phyloP scores from a whole-genome alignment of 2,888 invertebrate species.

The Pherbina coryleti region DNA sequence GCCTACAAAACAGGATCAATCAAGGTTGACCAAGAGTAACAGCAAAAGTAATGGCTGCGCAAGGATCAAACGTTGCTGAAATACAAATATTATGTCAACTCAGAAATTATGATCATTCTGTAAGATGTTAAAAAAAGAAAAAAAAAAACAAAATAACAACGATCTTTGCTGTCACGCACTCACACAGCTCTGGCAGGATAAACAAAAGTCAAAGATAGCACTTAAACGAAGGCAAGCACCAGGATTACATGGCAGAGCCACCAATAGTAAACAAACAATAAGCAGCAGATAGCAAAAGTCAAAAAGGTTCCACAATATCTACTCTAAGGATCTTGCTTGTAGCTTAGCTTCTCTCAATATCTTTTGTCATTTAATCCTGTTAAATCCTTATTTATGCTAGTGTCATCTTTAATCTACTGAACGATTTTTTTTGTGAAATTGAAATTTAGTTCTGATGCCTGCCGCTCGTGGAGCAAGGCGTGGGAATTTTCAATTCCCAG shows the following conservation, averaged over 20 bases:
- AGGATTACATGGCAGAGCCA: conserved; percentile 13
- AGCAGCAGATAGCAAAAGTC: not conserved
- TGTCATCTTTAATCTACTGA: not conserved
- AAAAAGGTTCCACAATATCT: not conserved
- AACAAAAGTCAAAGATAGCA: not conserved
- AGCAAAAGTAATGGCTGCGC: not conserved
- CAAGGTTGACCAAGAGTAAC: not conserved
- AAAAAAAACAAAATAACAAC: not conserved
- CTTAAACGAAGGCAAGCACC: not conserved
- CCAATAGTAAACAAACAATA: not conserved
- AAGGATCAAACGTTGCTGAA: conserved; percentile 24
- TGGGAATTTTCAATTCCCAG: conserved; percentile 30
- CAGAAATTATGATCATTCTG: conserved; percentile 43
- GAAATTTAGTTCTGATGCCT: not conserved
- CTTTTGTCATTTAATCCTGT: conserved; percentile 4
- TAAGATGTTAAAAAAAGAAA: not conserved
- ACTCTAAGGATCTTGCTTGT: not conserved
- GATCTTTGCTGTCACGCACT: not conserved
- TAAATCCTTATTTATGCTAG: conserved; percentile 23
- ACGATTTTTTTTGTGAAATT: not conserved
- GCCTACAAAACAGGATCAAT: conserved; percentile 8
- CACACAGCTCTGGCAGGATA: not conserved
- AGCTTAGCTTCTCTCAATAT: not conserved
- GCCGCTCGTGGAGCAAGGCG: not conserved
- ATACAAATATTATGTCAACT: conserved; percentile 51